Evolutionary conservation across 2,113 vertebrate species (phyloP).

Genomic region (Ageneiosus marmoratus): DNA sequence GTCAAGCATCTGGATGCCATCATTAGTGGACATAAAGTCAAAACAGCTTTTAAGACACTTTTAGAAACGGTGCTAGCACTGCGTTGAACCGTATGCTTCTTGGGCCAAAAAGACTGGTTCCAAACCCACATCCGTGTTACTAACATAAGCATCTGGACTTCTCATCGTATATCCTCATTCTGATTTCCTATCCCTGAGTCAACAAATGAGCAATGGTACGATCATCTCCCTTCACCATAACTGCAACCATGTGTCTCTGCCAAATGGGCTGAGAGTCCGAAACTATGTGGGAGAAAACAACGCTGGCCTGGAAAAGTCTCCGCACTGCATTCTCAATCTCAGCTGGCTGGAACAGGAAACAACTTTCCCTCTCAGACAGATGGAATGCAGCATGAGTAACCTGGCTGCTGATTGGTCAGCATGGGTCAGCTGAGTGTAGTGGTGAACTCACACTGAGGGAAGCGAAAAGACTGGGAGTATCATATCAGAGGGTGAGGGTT

Average conservation of each 20-base stretch:
- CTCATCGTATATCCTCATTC: neutral
- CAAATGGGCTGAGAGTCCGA: neutral
- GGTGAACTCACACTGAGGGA: neutral
- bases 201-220: constrained; percentile 19
- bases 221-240: neutral
- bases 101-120: neutral
- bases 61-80: neutral
- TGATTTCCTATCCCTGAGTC: constrained; percentile 14
- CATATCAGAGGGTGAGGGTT: constrained; percentile 27
- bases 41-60: neutral
- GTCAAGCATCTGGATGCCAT: neutral
- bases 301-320: neutral
- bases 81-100: neutral
- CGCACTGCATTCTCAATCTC: constrained; percentile 22
- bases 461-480: neutral
- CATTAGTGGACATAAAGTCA: neutral
- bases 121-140: constrained; percentile 46
- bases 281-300: neutral
- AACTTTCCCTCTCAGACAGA: constrained; percentile 30
- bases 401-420: constrained; percentile 27
- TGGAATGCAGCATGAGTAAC: constrained; percentile 37
- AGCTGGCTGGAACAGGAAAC: constrained; percentile 37
- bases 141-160: constrained; percentile 23
- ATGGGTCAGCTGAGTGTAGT: constrained; percentile 37
- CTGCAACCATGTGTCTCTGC: neutral